Base-by-base conservation (phyloP, 1,140 invertebrate genomes). In the Piezodorus guildinii region DNA sequence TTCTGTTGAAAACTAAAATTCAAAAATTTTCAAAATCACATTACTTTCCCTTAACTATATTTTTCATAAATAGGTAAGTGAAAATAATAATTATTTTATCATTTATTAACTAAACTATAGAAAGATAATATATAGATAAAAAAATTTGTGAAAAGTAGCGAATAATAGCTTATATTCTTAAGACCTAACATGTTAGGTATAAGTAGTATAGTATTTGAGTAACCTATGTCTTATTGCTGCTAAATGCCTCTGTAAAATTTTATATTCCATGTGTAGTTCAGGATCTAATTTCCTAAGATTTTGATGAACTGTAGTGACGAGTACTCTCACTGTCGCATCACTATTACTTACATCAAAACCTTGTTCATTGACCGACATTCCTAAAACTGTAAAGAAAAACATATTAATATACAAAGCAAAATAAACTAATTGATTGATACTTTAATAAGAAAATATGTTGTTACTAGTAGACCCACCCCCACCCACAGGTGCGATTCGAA, bases 281-380 rank as follows among this genome's bases (percentile, higher is more conserved):
- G 93, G 85, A 71, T 97, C 94, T 14, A 98, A 74, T 76, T 96
- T 96, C 43, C 91, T 82, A 65, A 96, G 77, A 76, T 97, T 96
- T 70, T 91, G 91, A 64, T 91, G 91, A 61, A 97, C 79, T 0
- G 95, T 98, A 1, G 95, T 91, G 62, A 98, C 88, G 17, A 97
- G 79, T 65, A 96, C 84, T 46, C 91, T 80, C 0, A 96, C 91
- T 45, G 88, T 87, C 0, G 93, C 91, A 62, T 91, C 87, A 64
- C 83, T 77, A 58, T 83, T 87, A 17, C 80, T 83, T 39, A 94
- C 86, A 70, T 93, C 90, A 74, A 94, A 93, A 2, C 88, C 89
- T 23, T 85, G 77, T 69, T 90, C 88, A 62, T 86, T 87, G 30
- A 82, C 80, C 3, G 79, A 75, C 64, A 85, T 78, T 49, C 74